These are phyloP conservation scores for Diplolepis rosae DNA, from an alignment of 2,888 invertebrate genomes.

Conservation along the genomic window DNA sequence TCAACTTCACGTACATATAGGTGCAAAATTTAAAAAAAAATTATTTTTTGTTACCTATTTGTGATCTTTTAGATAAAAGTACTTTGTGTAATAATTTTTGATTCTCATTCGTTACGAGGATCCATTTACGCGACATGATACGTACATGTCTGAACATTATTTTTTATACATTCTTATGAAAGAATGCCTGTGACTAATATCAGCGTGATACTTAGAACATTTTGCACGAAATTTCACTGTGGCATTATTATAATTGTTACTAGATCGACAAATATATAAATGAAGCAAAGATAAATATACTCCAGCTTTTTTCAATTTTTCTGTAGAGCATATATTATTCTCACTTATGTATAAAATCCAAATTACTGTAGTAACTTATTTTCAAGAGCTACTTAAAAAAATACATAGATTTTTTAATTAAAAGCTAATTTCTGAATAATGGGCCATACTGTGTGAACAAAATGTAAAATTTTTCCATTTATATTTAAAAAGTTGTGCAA, in stretches of 20 bases:
- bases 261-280: too few species aligned
- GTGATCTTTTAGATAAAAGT: constrained; percentile 6
- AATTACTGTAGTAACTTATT: too few species aligned
- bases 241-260: constrained; percentile 20
- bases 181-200: constrained; percentile 8
- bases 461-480: too few species aligned
- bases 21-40: not conserved
- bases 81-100: constrained; percentile 7
- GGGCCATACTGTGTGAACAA: too few species aligned
- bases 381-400: too few species aligned
- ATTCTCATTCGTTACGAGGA: not conserved
- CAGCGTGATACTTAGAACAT: not conserved
- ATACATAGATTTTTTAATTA: too few species aligned
- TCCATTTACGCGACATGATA: not conserved
- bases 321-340: too few species aligned
- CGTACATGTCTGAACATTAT: constrained; percentile 2
- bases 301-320: too few species aligned
- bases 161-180: constrained; percentile 24
- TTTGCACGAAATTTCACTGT: not conserved
- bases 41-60: not conserved
- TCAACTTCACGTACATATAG: not conserved
- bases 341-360: too few species aligned
- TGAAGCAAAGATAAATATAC: too few species aligned
- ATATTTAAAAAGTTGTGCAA: too few species aligned
- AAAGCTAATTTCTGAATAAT: too few species aligned